Base-by-base conservation (phyloP, 2,113 vertebrate genomes). In the Naja naja region DNA sequence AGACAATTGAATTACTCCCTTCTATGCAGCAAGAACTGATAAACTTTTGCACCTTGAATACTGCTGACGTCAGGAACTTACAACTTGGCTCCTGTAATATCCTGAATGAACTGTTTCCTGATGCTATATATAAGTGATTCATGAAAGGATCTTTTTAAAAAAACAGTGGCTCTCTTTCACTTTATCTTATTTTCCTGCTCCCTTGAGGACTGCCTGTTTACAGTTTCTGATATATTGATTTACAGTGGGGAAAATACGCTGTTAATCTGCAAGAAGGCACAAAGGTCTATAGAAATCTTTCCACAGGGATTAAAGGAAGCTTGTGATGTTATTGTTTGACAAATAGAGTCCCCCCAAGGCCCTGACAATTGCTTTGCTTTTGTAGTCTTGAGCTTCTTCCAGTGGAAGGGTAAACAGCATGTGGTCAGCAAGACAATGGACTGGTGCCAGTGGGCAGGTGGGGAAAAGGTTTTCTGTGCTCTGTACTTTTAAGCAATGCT, bases 151-250 rank as follows among this genome's bases (percentile, higher is more conserved):
- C 34, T 34, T 14, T 49, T 2, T 22, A 89, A 47, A 69, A n/a
- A 1, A 64, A 27, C 39, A 45, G 18, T 47, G 18, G 11, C 30
- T 92, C 22, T 23, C n/a, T 27, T 27, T 64, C 43, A 53, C 22
- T 88, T 92, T 88, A 91, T 91, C 90, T 85, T 27, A 55, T 85
- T 55, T 85, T 87, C 23, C 52, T 88, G 69, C 52, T 92, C 55
- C 58, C 60, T 88, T 92, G 52, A 39, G 39, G 43, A 88, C 56
- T 34, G 43, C 54, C 27, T 88, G 8, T 81, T 92, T 89, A 87
- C 30, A 34, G 25, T 81, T 92, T 89, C 34, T 52, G 45, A 47
- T 60, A 39, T 89, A 92, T 81, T 55, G 87, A 92, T 92, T 92
- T 64, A 43, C 18, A n/a, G 86, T 54, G 18, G n/a, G 86, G n/a